A percentile compares a stretch with the other conserved stretches of the same genome.
Evolutionary conservation across 2,888 invertebrate genomes (phyloP).

Genomic region (Morinoia aosen): DNA sequence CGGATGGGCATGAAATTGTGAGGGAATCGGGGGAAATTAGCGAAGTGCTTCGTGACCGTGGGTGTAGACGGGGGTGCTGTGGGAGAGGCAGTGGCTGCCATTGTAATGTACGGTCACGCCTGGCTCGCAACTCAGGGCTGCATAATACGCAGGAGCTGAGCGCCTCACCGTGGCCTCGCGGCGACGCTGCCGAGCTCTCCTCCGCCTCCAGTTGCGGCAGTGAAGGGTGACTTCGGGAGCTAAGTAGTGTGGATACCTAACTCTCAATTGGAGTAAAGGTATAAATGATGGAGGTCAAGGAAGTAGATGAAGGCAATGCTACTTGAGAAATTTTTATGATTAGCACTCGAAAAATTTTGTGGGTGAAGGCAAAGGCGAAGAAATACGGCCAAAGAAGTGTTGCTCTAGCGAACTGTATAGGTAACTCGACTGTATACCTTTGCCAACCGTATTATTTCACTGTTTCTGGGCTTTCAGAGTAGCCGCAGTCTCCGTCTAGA

Average conservation of each 20-base stretch:
- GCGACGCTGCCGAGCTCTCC: neutral
- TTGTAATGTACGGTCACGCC: slow-evolving; percentile 25
- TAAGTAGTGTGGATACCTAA: neutral
- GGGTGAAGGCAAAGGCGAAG: neutral
- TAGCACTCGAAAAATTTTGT: neutral
- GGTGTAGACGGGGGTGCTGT: neutral
- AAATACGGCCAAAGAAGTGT: neutral
- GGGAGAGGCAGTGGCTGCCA: neutral
- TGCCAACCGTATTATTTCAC: neutral
- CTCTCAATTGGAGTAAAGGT: neutral
- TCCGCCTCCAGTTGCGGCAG: neutral
- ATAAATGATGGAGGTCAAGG: neutral
- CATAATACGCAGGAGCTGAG: neutral
- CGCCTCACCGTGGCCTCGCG: neutral
- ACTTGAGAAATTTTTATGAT: neutral
- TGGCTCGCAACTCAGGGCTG: slow-evolving; percentile 35
- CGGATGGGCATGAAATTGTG: slow-evolving; percentile 23
- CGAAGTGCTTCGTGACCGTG: slow-evolving; percentile 28
- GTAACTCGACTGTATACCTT: neutral
- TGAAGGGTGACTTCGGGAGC: neutral
- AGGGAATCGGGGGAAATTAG: neutral
- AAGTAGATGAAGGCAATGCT: neutral
- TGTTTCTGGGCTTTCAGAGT: neutral
- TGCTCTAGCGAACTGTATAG: neutral
- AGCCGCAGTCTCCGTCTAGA: too few relatives aligned